Conservation (phyloP, 2,888 invertebrate genomes). For the Mongoloraphidia duomilia region DNA sequence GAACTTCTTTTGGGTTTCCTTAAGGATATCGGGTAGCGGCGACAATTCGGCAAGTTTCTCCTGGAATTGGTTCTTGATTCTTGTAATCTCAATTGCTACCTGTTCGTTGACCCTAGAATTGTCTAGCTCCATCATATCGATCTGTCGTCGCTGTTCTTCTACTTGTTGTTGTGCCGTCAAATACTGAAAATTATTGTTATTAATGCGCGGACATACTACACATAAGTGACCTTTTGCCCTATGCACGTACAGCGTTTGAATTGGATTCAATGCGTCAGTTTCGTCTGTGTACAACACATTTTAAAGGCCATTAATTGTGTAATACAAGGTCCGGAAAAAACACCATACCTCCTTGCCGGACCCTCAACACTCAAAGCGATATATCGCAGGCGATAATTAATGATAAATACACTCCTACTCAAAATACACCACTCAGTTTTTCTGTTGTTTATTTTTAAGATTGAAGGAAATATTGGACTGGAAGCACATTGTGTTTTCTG, state of each 20-base stretch:
- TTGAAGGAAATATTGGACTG: too few relatives aligned
- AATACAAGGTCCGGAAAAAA: too few relatives aligned
- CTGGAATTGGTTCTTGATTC: slow-evolving; percentile 57
- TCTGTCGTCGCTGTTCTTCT: slow-evolving; percentile 53
- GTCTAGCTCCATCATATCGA: slow-evolving; percentile 58
- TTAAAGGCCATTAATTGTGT: neutral
- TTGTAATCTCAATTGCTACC: slow-evolving; percentile 52
- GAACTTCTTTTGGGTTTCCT: slow-evolving; percentile 48
- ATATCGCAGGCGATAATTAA: too few relatives aligned
- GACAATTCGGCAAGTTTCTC: slow-evolving; percentile 55
- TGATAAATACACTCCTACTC: too few relatives aligned
- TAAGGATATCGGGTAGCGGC: slow-evolving; percentile 52
- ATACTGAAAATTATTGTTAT: slow-evolving; percentile 25
- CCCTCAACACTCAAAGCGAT: too few relatives aligned
- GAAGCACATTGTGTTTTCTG: too few relatives aligned
- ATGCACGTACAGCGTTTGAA: slow-evolving; percentile 1
- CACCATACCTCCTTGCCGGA: too few relatives aligned
- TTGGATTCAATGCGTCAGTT: too few relatives aligned
- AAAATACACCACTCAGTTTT: too few relatives aligned
- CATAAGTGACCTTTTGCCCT: neutral
- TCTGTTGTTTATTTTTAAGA: too few relatives aligned
- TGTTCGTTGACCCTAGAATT: slow-evolving; percentile 55
- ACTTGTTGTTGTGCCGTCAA: slow-evolving; percentile 53
- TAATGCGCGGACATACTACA: too few relatives aligned
- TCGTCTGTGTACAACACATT: slow-evolving; percentile 1